A percentile compares a stretch with the other conserved stretches of the same genome.
Conservation (phyloP, 2,888 invertebrate species). For the Thereva nobilitata region DNA sequence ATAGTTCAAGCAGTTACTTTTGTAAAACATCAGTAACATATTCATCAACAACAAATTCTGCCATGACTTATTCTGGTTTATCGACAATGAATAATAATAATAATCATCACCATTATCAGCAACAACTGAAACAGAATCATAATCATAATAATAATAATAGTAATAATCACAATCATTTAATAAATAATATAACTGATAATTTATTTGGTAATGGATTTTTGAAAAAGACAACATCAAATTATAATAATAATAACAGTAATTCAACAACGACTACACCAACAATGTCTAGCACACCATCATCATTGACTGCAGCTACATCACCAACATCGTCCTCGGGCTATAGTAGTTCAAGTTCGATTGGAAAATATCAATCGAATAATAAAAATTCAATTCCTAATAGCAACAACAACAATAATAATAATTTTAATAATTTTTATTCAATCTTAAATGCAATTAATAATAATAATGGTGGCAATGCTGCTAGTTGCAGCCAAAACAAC, state of each 20-base stretch:
- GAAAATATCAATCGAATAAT: constrained; percentile 37
- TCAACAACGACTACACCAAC: constrained; percentile 42
- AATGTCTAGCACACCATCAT: constrained; percentile 32
- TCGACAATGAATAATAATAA: constrained; percentile 19
- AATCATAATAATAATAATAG: constrained; percentile 31
- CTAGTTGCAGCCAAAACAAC: constrained; percentile 19
- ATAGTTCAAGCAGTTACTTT: constrained; percentile 44
- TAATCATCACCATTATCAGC: constrained; percentile 25
- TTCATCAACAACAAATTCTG: constrained; percentile 41
- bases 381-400: constrained; percentile 32
- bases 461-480: constrained; percentile 39
- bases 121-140: neutral
- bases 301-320: constrained; percentile 35
- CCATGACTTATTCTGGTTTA: constrained; percentile 38
- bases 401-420: constrained; percentile 34
- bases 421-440: constrained; percentile 42
- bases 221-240: constrained; percentile 37
- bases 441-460: constrained; percentile 43
- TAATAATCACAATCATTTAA: constrained; percentile 31
- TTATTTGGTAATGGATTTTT: constrained; percentile 39
- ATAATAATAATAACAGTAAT: constrained; percentile 24
- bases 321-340: constrained; percentile 37
- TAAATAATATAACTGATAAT: constrained; percentile 30
- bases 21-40: constrained; percentile 45
- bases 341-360: constrained; percentile 40